Evolutionary conservation across 2,888 invertebrate genomes (phyloP).

Genomic region (Pocota personata): DNA sequence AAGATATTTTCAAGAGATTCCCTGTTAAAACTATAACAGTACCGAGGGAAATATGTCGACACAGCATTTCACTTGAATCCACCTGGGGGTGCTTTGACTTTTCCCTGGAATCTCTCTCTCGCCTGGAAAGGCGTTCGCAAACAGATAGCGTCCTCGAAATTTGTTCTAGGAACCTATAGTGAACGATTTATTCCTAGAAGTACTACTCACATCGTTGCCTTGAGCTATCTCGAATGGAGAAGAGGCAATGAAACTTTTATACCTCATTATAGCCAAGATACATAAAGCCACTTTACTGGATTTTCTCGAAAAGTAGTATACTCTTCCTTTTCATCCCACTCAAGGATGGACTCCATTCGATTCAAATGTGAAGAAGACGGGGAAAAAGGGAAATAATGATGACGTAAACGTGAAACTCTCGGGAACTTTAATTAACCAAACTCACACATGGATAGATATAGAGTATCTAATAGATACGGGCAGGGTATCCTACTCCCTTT

Average conservation of each 20-base stretch:
- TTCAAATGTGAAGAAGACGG: background rate
- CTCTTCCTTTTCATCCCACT: background rate
- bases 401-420: slow-evolving; percentile 28
- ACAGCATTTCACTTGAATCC: slow-evolving; percentile 1
- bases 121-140: background rate
- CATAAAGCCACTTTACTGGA: slow-evolving; percentile 20
- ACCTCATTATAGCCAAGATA: slow-evolving; percentile 14
- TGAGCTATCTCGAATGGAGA: background rate
- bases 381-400: slow-evolving; percentile 17
- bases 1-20: slow-evolving; percentile 6
- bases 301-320: slow-evolving; percentile 23
- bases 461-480: background rate
- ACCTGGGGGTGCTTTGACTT: slow-evolving; percentile 27
- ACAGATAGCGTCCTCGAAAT: background rate
- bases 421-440: slow-evolving; percentile 57
- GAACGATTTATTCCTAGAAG: background rate
- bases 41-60: slow-evolving; percentile 7
- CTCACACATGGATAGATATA: slow-evolving; percentile 2
- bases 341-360: slow-evolving; percentile 2
- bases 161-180: background rate
- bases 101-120: background rate
- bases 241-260: background rate
- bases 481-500: background rate
- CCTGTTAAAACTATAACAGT: slow-evolving; percentile 5
- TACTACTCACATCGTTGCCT: slow-evolving; percentile 24